Conservation (phyloP, 2,797 vertebrate genomes). For the Tamandua tetradactyla region DNA sequence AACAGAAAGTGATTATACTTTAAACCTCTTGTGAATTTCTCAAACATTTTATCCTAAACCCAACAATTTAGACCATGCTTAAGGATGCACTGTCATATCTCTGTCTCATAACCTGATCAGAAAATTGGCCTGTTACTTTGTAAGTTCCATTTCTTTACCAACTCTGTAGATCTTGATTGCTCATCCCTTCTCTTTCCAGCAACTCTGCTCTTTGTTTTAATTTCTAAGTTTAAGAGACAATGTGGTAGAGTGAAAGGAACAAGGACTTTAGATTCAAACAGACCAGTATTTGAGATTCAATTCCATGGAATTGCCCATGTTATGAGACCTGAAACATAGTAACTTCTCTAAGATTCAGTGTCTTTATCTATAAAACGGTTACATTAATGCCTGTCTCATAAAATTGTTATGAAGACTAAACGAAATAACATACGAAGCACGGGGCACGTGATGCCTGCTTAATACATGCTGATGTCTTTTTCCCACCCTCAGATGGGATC, state of each 20-base stretch:
- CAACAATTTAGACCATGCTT: slow-evolving; percentile 38
- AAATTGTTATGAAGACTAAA: neutral
- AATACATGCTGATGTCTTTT: neutral
- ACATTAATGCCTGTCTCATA: neutral
- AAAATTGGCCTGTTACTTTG: slow-evolving; percentile 52
- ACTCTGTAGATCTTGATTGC: neutral
- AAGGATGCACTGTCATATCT: slow-evolving; percentile 40
- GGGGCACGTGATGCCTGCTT: neutral
- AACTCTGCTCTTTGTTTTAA: neutral
- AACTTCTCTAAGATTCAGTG: neutral
- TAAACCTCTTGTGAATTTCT: slow-evolving; percentile 68
- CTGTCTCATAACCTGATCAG: neutral
- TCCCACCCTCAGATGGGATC: neutral
- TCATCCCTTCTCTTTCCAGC: neutral
- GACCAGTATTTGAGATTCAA: neutral
- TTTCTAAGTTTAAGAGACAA: neutral
- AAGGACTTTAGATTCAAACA: neutral
- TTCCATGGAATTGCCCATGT: neutral
- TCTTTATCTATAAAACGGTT: neutral
- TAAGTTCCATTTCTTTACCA: neutral
- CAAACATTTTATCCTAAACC: slow-evolving; percentile 54
- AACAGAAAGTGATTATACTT: slow-evolving; percentile 65
- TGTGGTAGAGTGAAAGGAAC: neutral
- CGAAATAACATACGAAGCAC: neutral
- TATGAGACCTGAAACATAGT: neutral